Evolutionary conservation across 2,888 invertebrate genomes (phyloP).

Genomic region (Corbicula japonica): DNA sequence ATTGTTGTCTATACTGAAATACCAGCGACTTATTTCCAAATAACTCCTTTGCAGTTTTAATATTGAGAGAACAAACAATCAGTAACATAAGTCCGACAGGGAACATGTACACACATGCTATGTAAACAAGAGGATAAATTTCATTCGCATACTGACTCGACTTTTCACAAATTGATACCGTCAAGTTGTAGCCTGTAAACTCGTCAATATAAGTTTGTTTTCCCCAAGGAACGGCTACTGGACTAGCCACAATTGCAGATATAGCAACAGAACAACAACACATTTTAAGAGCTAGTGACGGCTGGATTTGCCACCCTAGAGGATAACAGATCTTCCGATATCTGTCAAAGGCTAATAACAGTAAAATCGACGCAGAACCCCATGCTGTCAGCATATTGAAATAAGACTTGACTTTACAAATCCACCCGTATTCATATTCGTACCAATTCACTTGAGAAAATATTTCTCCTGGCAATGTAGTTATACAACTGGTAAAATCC

Average conservation of each 20-base stretch:
- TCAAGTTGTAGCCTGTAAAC: neutral
- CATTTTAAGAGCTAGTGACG: conserved; percentile 14
- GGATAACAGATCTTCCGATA: conserved; percentile 31
- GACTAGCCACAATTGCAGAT: conserved; percentile 5
- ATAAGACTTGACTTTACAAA: conserved; percentile 49
- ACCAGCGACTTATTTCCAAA: too few relatives aligned
- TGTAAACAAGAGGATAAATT: conserved; percentile 6
- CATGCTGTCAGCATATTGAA: conserved; percentile 30
- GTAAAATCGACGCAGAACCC: conserved; percentile 21
- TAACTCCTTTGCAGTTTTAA: neutral
- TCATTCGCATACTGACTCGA: neutral
- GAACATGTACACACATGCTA: conserved; percentile 3
- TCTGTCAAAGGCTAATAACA: conserved; percentile 21
- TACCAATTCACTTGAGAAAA: conserved; percentile 47
- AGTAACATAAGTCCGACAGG: conserved; percentile 11
- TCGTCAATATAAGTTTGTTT: conserved; percentile 12
- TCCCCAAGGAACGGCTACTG: conserved; percentile 23
- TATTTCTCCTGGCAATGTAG: conserved; percentile 41
- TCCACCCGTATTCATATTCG: conserved; percentile 22
- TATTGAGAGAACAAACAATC: neutral
- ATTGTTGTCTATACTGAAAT: too few relatives aligned
- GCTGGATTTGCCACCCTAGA: conserved; percentile 20
- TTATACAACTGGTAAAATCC: conserved; percentile 49
- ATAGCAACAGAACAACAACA: neutral
- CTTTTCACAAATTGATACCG: conserved; percentile 24